Percentiles rank a stretch among this genome's conserved stretches.
Evolutionary conservation across 2,797 vertebrate species (phyloP).

Genomic region (Oryzias sinensis): DNA sequence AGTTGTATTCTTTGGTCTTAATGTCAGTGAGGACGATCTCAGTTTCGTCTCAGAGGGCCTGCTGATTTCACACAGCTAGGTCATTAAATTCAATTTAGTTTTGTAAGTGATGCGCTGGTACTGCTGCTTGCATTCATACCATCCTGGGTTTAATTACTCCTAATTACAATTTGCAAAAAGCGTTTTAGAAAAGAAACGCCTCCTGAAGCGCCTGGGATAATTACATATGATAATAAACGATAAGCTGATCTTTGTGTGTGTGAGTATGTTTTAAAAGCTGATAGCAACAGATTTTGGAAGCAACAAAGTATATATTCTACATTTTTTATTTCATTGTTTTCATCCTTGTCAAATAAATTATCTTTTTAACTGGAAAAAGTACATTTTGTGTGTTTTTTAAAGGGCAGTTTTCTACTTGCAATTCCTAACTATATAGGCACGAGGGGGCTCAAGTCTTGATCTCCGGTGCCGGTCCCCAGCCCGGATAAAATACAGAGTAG

Average conservation of each 20-base stretch:
- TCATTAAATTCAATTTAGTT: constrained; percentile 78
- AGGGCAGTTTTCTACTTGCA: background rate
- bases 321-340: too few relatives aligned
- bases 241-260: constrained; percentile 56
- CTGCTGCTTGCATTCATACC: constrained; percentile 76
- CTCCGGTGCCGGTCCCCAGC: too few relatives aligned
- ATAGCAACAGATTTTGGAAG: too few relatives aligned
- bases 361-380: too few relatives aligned
- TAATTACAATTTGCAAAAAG: constrained; percentile 88
- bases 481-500: too few relatives aligned
- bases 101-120: constrained; percentile 76
- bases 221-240: constrained; percentile 86
- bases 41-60: constrained; percentile 33
- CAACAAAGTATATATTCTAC: too few relatives aligned
- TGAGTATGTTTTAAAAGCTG: background rate
- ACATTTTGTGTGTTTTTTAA: background rate
- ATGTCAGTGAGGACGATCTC: constrained; percentile 56
- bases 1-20: constrained; percentile 41
- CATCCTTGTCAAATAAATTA: too few relatives aligned
- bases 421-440: too few relatives aligned
- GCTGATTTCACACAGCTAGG: constrained; percentile 58
- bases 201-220: constrained; percentile 81
- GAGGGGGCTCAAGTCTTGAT: too few relatives aligned
- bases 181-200: constrained; percentile 78
- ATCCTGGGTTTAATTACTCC: constrained; percentile 82